A percentile compares a stretch with the other conserved stretches of the same genome.
Conservation (phyloP, 2,797 vertebrate genomes). For the Sebastes trivittatus region DNA sequence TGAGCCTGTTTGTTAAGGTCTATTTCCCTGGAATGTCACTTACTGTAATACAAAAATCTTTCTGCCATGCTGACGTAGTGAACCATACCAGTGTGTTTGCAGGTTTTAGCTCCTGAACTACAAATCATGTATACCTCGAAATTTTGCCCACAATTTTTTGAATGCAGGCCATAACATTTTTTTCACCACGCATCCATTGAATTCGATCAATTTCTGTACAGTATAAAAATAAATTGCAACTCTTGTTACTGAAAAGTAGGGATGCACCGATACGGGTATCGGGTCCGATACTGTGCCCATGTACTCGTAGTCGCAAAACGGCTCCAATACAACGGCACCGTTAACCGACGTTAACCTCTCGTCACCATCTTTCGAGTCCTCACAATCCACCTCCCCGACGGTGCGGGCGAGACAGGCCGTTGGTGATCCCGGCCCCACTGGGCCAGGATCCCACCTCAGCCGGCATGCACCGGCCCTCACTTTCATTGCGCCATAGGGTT, state of each 20-base stretch:
- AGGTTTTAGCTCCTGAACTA: slow-evolving; percentile 7
- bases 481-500: no score
- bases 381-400: no score
- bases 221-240: neutral
- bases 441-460: no score
- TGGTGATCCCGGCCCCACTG: no score
- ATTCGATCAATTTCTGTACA: neutral
- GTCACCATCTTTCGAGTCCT: no score
- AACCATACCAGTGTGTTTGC: slow-evolving; percentile 11
- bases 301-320: no score
- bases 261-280: no score
- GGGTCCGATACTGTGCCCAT: no score
- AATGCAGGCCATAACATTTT: neutral
- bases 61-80: slow-evolving; percentile 49
- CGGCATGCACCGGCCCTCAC: no score
- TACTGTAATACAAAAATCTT: slow-evolving; percentile 35
- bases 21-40: slow-evolving; percentile 26
- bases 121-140: neutral
- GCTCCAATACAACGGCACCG: no score
- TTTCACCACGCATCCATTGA: neutral
- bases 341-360: no score
- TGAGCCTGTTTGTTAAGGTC: slow-evolving; percentile 15
- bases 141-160: neutral
- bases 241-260: neutral
- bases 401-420: no score